Percentiles rank a stretch among this genome's conserved stretches.
phyloP scores from a whole-genome alignment of 2,113 vertebrate species.

The Aptenodytes forsteri region DNA sequence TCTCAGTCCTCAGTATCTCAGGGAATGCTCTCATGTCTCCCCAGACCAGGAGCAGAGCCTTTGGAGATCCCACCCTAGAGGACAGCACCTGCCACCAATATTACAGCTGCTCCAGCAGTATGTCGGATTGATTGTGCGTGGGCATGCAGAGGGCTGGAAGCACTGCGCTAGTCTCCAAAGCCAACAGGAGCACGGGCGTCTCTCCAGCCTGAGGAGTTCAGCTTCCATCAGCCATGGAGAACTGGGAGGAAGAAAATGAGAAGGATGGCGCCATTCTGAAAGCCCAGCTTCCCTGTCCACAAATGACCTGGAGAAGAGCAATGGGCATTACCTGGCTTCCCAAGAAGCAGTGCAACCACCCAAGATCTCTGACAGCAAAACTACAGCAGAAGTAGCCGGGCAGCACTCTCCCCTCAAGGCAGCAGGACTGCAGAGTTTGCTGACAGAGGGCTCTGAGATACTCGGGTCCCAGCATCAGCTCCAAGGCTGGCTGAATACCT shows the following conservation, averaged over 20 bases:
- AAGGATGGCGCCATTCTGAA: neutral
- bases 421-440: neutral
- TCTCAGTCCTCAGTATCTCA: neutral
- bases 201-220: neutral
- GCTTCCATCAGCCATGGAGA: neutral
- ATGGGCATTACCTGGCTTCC: neutral
- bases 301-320: neutral
- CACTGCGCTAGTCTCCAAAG: neutral
- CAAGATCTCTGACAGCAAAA: neutral
- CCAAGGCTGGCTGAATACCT: neutral
- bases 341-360: neutral
- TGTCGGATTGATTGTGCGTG: neutral
- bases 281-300: neutral
- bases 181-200: neutral
- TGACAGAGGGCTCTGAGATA: neutral
- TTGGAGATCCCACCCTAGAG: neutral
- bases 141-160: neutral
- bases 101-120: neutral
- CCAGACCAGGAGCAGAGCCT: neutral
- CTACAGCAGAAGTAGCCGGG: neutral
- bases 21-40: neutral
- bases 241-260: neutral
- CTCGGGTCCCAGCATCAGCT: neutral
- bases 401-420: neutral
- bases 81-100: neutral